Percentiles rank a stretch among this genome's conserved stretches.
Conservation (phyloP, 2,888 invertebrate species). For the Euphydryas editha region DNA sequence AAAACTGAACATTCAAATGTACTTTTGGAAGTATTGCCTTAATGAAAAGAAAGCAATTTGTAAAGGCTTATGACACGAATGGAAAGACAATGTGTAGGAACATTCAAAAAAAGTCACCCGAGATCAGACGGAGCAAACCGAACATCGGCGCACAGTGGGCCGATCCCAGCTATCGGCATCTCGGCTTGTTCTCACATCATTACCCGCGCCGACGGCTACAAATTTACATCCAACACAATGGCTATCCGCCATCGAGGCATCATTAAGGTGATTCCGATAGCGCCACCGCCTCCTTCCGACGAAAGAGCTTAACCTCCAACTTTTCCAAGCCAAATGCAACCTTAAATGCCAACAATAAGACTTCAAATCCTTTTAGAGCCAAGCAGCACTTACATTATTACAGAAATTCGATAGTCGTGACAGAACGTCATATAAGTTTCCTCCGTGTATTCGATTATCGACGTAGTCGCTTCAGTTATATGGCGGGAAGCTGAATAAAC, state of each 20-base stretch:
- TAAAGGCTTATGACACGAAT: slow-evolving; percentile 36
- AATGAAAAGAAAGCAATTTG: neutral
- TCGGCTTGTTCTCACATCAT: slow-evolving; percentile 84
- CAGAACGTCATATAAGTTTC: slow-evolving; percentile 77
- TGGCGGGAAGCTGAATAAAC: slow-evolving; percentile 60
- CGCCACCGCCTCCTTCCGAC: slow-evolving; percentile 65
- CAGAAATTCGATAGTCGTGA: slow-evolving; percentile 54
- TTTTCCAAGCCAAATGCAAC: slow-evolving; percentile 51
- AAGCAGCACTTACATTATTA: slow-evolving; percentile 59
- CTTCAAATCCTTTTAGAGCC: slow-evolving; percentile 43
- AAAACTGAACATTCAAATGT: neutral
- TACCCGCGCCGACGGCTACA: slow-evolving; percentile 84
- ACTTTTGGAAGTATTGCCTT: neutral
- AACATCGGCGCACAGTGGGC: slow-evolving; percentile 36
- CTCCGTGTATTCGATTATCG: slow-evolving; percentile 45
- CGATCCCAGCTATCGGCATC: slow-evolving; percentile 60
- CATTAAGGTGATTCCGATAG: slow-evolving; percentile 84
- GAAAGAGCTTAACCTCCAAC: slow-evolving; percentile 56
- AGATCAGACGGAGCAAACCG: slow-evolving; percentile 31
- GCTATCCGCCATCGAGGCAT: slow-evolving; percentile 84
- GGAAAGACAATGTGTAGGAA: slow-evolving; percentile 37
- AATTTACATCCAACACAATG: slow-evolving; percentile 84
- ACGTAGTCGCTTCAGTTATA: slow-evolving; percentile 50
- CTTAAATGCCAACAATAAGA: slow-evolving; percentile 50
- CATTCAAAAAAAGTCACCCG: slow-evolving; percentile 33